Percentiles rank a stretch among this genome's conserved stretches.
phyloP scores from a whole-genome alignment of 1,140 invertebrate genomes.

The Anastatus disparis region DNA sequence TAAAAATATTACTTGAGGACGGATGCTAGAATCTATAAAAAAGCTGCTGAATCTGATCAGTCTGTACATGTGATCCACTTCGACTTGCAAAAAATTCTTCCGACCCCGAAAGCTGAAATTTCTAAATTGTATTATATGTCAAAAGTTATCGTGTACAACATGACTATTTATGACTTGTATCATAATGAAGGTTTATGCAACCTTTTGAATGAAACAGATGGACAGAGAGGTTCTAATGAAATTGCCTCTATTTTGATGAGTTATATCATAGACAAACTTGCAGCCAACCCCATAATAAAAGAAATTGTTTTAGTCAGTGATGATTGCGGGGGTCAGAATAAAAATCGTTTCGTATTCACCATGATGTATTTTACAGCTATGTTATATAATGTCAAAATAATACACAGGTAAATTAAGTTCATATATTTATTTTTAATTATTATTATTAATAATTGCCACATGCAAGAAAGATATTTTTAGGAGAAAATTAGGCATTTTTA shows the following conservation, averaged over 20 bases:
- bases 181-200: background rate
- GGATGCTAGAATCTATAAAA: background rate
- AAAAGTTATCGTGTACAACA: background rate
- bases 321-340: slow-evolving; percentile 1
- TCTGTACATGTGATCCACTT: background rate
- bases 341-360: background rate
- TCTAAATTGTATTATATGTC: background rate
- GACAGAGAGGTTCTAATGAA: background rate
- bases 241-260: background rate
- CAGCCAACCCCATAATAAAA: background rate
- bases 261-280: background rate
- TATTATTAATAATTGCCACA: too few relatives aligned
- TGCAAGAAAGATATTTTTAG: too few relatives aligned
- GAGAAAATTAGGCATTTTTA: too few relatives aligned
- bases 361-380: background rate
- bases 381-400: background rate
- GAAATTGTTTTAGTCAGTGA: background rate
- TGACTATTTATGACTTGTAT: background rate
- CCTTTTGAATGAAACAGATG: background rate
- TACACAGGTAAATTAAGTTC: background rate
- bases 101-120: slow-evolving; percentile 1
- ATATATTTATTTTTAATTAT: too few relatives aligned
- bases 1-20: background rate
- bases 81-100: slow-evolving; percentile 5
- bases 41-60: background rate